Evolutionary conservation across 2,113 vertebrate species (phyloP).

Genomic region (Butorides virescens): DNA sequence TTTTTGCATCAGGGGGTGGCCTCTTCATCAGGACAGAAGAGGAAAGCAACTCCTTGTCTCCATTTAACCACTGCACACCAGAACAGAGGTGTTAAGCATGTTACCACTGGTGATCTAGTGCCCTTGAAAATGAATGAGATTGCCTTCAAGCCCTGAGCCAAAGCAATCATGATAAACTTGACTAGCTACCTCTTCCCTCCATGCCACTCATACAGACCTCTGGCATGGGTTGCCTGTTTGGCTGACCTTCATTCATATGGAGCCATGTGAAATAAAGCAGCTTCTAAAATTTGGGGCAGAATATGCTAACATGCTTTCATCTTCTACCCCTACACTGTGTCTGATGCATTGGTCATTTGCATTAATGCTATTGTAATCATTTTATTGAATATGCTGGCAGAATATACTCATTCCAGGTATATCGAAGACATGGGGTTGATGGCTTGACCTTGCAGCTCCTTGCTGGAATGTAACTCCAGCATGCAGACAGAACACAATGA

Average conservation of each 20-base stretch:
- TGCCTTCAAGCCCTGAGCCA: background rate
- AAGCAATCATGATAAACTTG: background rate
- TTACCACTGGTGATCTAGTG: fast-evolving
- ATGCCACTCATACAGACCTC: background rate
- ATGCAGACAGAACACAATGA: background rate
- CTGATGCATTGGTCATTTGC: background rate
- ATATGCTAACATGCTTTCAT: background rate
- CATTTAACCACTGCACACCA: background rate
- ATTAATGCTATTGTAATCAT: conserved; percentile 13
- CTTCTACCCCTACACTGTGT: background rate
- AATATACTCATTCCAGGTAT: background rate
- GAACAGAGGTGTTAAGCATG: background rate
- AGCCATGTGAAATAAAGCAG: background rate
- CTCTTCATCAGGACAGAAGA: background rate
- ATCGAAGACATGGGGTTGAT: background rate
- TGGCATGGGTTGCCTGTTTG: background rate
- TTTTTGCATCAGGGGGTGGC: background rate
- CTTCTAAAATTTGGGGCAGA: background rate
- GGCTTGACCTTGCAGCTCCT: conserved; percentile 19
- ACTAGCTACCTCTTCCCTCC: background rate
- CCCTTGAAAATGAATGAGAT: background rate
- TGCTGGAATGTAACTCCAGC: background rate
- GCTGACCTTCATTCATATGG: background rate
- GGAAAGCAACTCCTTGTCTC: background rate
- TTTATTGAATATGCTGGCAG: conserved; percentile 18